Evolutionary conservation across 2,888 invertebrate genomes (phyloP), one percentile per base, ranked within the genome.

Genomic region (Azorinus chamasolen): DNA sequence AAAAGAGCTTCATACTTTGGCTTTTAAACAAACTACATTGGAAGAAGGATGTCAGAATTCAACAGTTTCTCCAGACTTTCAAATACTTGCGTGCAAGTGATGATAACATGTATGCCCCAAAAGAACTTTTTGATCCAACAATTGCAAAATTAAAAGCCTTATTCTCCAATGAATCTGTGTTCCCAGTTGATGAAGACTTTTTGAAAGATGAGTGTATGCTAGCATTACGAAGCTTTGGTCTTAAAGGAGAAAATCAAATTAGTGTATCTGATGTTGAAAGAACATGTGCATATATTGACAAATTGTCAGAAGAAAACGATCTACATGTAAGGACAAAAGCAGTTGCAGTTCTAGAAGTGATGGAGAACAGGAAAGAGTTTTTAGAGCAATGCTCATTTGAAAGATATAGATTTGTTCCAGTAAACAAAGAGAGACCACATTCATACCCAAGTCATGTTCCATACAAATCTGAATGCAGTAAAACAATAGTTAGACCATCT

Each of bases 71-170:
- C 6, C 32, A 61, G 37, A 18, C 41, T 2, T 18, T 46, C 3
- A 22, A 8, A 45, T 64, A 32, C 16, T 18, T 45, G 25, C 6
- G 2, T 20, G 46, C 27, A 16, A 8, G 18, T 16, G 45, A 46
- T 27, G 45, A 32, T n/a, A 25, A 55, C 1, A n/a, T 48, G 18
- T n/a, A 20, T 25, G 43, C 25, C 55, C 65, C 76, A 12, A 6
- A 22, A 4, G 72, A 80, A 16, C 25, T 80, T 16, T 80, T 62
- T 54, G 73, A 80, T 45, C 65, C 69, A 0, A n/a, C 50, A 16
- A 63, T 73, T 20, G 46, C 45, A 0, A 46, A 43, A 25, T 39
- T 73, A 12, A 25, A 16, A 32, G 37, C 41, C 10, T 22, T 80
- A 10, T 46, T 80, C 27, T 12, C n/a, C 0, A 43, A 54, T 58